Percentiles rank a stretch among this genome's conserved stretches.
phyloP scores from a whole-genome alignment of 2,113 vertebrate species.

The Microtus richardsoni region DNA sequence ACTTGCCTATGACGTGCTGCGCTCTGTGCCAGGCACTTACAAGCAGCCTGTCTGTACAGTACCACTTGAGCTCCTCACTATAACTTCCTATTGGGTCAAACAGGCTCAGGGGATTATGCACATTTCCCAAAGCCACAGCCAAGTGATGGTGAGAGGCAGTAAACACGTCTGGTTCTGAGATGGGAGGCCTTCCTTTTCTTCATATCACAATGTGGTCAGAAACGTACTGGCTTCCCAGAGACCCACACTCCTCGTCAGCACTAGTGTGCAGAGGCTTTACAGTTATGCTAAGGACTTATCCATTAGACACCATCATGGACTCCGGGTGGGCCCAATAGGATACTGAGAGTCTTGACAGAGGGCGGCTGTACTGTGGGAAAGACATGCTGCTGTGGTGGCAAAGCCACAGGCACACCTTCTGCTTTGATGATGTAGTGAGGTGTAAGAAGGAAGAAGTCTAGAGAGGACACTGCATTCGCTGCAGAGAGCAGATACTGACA shows the following conservation, averaged over 20 bases:
- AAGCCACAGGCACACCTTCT: too few species aligned
- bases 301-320: neutral
- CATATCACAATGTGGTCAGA: neutral
- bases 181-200: neutral
- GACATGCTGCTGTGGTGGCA: too few species aligned
- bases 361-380: too few species aligned
- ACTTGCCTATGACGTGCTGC: neutral
- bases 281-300: too few species aligned
- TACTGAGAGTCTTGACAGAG: neutral
- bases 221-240: neutral
- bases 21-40: neutral
- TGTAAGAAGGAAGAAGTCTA: neutral
- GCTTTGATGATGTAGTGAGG: neutral
- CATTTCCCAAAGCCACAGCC: neutral
- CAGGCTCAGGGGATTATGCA: neutral
- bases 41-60: too few species aligned
- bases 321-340: neutral
- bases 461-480: neutral
- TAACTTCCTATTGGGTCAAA: neutral
- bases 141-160: neutral
- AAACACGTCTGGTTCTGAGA: neutral
- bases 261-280: neutral
- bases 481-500: neutral
- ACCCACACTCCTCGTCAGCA: neutral
- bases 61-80: neutral